Evolutionary conservation across 2,797 vertebrate species (phyloP).

Genomic region (Xenopus petersii): DNA sequence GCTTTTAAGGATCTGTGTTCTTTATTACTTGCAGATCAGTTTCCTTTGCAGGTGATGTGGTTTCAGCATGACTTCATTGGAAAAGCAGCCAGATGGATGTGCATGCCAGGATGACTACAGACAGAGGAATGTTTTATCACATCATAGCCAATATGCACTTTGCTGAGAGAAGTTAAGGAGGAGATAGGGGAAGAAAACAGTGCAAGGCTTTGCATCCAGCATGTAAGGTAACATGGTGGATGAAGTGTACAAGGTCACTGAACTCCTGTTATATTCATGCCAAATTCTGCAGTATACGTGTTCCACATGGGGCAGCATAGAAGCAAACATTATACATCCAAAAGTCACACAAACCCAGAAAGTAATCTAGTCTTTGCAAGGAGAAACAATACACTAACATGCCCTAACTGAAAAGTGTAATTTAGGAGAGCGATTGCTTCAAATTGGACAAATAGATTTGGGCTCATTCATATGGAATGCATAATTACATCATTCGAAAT

Average conservation of each 20-base stretch:
- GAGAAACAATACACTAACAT: too few relatives aligned
- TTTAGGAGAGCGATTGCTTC: too few relatives aligned
- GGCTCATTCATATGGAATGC: too few relatives aligned
- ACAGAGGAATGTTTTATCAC: conserved; percentile 71
- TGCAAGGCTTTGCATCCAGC: conserved; percentile 23
- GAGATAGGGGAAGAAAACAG: conserved; percentile 54
- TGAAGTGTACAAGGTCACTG: conserved; percentile 51
- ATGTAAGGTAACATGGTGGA: conserved; percentile 56
- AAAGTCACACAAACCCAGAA: too few relatives aligned
- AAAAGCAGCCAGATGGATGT: conserved; percentile 62
- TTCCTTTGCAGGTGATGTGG: conserved; percentile 64
- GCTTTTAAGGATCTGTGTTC: conserved; percentile 50
- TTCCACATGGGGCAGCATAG: too few relatives aligned
- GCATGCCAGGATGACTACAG: conserved; percentile 65
- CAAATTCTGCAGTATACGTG: too few relatives aligned
- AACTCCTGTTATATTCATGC: too few relatives aligned
- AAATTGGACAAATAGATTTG: too few relatives aligned
- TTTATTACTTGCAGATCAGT: conserved; percentile 54
- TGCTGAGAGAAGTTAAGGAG: conserved; percentile 49
- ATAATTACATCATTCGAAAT: too few relatives aligned
- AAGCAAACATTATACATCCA: too few relatives aligned
- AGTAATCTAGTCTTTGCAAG: too few relatives aligned
- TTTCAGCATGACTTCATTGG: conserved; percentile 74
- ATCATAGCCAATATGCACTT: conserved; percentile 60
- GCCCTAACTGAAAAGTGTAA: too few relatives aligned